Percentiles rank a stretch among this genome's conserved stretches.
Conservation (phyloP, 2,888 invertebrate species). For the Coelopa pilipes region DNA sequence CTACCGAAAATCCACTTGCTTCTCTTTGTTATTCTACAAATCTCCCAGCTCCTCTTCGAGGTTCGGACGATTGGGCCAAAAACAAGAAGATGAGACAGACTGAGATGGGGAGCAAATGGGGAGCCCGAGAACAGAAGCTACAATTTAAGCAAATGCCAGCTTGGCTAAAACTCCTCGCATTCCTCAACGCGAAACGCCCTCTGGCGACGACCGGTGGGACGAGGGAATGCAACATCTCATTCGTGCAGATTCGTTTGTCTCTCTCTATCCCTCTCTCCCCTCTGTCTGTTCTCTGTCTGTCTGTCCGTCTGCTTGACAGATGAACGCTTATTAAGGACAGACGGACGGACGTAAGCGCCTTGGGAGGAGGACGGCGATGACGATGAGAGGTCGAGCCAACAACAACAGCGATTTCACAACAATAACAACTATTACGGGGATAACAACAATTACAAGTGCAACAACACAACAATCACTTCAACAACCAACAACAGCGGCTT, state of each 20-base stretch:
- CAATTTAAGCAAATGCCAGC: neutral
- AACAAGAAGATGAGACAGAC: neutral
- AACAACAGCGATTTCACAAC: neutral
- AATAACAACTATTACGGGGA: neutral
- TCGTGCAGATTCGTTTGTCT: neutral
- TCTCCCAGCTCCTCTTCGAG: neutral
- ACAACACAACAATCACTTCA: neutral
- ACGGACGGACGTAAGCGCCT: slow-evolving; percentile 10
- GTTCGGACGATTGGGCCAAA: neutral
- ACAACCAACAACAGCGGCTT: neutral
- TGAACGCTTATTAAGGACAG: slow-evolving; percentile 28
- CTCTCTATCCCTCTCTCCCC: too few relatives aligned
- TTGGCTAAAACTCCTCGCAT: neutral
- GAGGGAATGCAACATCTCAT: slow-evolving; percentile 5
- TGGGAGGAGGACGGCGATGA: neutral
- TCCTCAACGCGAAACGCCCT: neutral
- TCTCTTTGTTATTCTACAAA: too few relatives aligned
- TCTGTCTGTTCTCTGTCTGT: too few relatives aligned
- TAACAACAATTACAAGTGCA: too few relatives aligned
- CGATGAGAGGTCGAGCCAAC: neutral
- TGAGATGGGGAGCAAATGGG: neutral
- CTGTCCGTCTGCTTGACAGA: slow-evolving; percentile 16
- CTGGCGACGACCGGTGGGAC: too few relatives aligned
- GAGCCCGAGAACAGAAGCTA: neutral
- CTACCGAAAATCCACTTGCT: neutral